Conservation (phyloP, 1,140 invertebrate genomes). For the Formica selysi region DNA sequence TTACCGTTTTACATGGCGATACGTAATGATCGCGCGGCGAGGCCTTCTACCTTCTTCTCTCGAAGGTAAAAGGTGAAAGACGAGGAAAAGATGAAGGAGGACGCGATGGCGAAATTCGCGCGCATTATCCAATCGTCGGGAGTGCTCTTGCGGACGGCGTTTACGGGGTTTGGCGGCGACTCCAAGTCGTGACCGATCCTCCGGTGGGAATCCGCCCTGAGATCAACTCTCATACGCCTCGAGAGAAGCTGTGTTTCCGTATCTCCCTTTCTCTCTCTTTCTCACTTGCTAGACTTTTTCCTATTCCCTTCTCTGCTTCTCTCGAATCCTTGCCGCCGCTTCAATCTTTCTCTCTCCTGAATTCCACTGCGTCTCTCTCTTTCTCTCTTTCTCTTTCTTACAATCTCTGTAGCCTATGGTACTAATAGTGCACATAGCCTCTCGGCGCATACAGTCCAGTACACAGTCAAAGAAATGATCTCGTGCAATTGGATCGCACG, state of each 20-base stretch:
- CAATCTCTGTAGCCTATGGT: slow-evolving; percentile 30
- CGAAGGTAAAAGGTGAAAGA: slow-evolving; percentile 4
- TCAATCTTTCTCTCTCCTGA: slow-evolving; percentile 11
- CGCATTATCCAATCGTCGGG: slow-evolving; percentile 81
- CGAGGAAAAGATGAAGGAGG: background rate
- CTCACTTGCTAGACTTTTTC: slow-evolving; percentile 22
- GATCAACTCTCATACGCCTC: slow-evolving; percentile 85
- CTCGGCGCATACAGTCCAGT: slow-evolving; percentile 3
- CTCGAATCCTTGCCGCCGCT: background rate
- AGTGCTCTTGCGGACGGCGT: slow-evolving; percentile 71
- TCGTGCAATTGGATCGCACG: slow-evolving; percentile 43
- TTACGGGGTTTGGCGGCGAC: slow-evolving; percentile 60
- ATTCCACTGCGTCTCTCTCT: slow-evolving; percentile 29
- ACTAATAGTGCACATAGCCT: slow-evolving; percentile 48
- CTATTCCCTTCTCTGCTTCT: slow-evolving; percentile 24
- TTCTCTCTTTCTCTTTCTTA: slow-evolving; percentile 38
- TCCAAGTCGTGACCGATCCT: slow-evolving; percentile 83
- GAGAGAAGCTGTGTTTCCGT: slow-evolving; percentile 67
- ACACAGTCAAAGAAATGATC: slow-evolving; percentile 19
- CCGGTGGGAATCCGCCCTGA: slow-evolving; percentile 86
- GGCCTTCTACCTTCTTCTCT: background rate
- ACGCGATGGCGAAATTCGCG: slow-evolving; percentile 76
- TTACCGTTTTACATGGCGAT: slow-evolving; percentile 66
- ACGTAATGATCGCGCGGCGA: slow-evolving; percentile 63
- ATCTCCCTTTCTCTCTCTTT: slow-evolving; percentile 46